Conservation (phyloP, 2,888 invertebrate species). For the Lydus trimaculatus region DNA sequence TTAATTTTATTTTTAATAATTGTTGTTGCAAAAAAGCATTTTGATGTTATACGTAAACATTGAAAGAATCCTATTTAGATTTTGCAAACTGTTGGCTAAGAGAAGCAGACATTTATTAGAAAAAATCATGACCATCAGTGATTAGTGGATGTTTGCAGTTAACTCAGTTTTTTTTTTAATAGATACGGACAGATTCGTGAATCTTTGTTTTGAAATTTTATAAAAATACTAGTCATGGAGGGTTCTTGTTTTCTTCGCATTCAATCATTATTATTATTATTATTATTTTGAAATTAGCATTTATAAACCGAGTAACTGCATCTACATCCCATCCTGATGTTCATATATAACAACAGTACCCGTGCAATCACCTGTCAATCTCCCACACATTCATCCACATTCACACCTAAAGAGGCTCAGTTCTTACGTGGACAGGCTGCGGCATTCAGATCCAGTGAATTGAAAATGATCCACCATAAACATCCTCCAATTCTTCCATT, state of each 20-base stretch:
- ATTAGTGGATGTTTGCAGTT: slow-evolving; percentile 24
- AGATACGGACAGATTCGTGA: slow-evolving; percentile 23
- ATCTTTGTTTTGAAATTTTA: slow-evolving; percentile 20
- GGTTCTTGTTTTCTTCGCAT: slow-evolving; percentile 13
- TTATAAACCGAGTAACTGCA: slow-evolving; percentile 6
- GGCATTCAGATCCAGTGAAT: slow-evolving; percentile 27
- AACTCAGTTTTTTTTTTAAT: not conserved
- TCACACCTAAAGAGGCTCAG: slow-evolving; percentile 53
- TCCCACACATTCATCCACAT: slow-evolving; percentile 49
- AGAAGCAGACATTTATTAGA: slow-evolving; percentile 57
- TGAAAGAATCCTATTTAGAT: slow-evolving; percentile 52
- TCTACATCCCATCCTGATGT: slow-evolving; percentile 16
- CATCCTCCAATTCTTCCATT: not conserved
- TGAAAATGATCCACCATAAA: not conserved
- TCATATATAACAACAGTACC: slow-evolving; percentile 47
- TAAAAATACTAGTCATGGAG: slow-evolving; percentile 35
- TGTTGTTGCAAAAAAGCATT: slow-evolving; percentile 50
- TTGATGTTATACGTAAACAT: slow-evolving; percentile 47
- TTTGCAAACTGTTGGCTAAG: slow-evolving; percentile 55
- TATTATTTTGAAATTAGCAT: not conserved
- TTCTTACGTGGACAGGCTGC: slow-evolving; percentile 50
- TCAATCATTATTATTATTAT: not conserved
- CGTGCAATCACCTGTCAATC: slow-evolving; percentile 58
- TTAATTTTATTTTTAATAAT: slow-evolving; percentile 18
- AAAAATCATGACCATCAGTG: slow-evolving; percentile 31